Percentiles rank a stretch among this genome's conserved stretches.
phyloP scores from a whole-genome alignment of 2,113 vertebrate genomes.

The Macrotus californicus region DNA sequence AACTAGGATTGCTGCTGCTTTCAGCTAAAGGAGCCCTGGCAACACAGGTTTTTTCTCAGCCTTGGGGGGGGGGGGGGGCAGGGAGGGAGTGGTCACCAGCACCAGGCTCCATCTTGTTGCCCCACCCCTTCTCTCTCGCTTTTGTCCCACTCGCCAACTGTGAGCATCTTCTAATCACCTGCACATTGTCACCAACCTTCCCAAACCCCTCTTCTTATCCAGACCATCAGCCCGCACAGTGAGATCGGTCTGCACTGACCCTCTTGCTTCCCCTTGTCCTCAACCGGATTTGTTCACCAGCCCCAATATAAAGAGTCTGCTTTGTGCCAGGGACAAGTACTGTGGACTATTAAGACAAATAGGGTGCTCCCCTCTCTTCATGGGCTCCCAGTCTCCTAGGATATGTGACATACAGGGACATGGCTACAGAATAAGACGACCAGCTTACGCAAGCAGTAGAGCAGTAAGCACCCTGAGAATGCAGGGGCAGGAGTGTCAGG shows the following conservation, averaged over 20 bases:
- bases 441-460: background rate
- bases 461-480: background rate
- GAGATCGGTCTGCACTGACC: background rate
- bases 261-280: background rate
- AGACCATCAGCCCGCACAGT: background rate
- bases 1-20: background rate
- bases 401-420: background rate
- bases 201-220: background rate
- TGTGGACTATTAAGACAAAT: background rate
- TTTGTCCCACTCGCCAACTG: background rate
- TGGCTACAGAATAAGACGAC: background rate
- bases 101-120: background rate
- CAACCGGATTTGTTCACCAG: background rate
- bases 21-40: background rate
- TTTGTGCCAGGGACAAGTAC: background rate
- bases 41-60: background rate
- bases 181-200: background rate
- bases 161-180: background rate
- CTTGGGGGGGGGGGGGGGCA: background rate
- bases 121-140: background rate
- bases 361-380: background rate
- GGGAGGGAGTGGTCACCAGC: background rate
- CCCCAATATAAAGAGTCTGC: background rate
- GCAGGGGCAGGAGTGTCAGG: no score
- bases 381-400: background rate